Evolutionary conservation across 2,113 vertebrate genomes (phyloP).

Genomic region (Podarcis muralis): DNA sequence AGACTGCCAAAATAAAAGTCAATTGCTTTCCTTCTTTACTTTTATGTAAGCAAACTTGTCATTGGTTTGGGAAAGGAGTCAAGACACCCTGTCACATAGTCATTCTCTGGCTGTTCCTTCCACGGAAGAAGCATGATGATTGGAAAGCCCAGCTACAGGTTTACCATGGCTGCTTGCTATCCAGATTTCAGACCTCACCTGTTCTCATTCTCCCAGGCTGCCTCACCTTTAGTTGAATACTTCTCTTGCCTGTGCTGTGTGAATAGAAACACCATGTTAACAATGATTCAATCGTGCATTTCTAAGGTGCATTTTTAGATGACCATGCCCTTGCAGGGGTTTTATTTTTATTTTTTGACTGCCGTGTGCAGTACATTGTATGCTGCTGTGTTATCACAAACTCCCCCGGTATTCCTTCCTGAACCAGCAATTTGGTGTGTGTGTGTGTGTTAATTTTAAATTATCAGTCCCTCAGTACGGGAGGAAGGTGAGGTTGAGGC

Average conservation of each 20-base stretch:
- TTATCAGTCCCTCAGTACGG: background rate
- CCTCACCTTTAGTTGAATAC: background rate
- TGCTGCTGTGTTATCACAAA: accelerated
- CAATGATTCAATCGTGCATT: background rate
- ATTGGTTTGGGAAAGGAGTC: too few species aligned
- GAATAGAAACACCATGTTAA: background rate
- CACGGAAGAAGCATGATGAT: background rate
- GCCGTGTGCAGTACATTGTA: accelerated
- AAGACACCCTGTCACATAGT: too few species aligned
- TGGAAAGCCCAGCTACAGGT: background rate
- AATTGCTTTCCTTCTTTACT: too few species aligned
- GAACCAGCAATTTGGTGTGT: background rate
- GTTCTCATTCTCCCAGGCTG: background rate
- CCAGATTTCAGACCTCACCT: background rate
- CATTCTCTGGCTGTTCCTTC: background rate
- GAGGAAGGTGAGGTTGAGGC: conserved; percentile 35
- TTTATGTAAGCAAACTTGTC: too few species aligned
- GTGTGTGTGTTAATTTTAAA: background rate
- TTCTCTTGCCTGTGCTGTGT: background rate
- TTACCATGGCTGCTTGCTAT: background rate
- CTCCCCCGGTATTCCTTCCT: too few species aligned
- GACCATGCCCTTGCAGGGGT: background rate
- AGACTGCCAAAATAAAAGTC: too few species aligned
- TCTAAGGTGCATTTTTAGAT: background rate
- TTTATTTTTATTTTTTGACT: background rate